A percentile compares a stretch with the other conserved stretches of the same genome.
Conservation (phyloP, 2,113 vertebrate genomes). For the Acinonyx jubatus region DNA sequence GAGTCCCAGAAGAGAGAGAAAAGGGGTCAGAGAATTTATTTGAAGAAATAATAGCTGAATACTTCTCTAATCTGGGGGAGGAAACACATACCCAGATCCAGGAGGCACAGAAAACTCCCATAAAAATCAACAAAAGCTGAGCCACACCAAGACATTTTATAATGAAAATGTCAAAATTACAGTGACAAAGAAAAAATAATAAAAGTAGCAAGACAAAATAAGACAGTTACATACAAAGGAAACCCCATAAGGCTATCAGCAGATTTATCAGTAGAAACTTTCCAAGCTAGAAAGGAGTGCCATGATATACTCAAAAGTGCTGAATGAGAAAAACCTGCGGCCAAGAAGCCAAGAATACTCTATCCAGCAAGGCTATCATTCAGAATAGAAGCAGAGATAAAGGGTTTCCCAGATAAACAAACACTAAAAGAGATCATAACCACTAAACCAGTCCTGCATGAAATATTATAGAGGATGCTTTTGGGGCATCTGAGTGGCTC, state of each 20-base stretch:
- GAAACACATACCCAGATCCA: background rate
- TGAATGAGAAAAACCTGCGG: background rate
- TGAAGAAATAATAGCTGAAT: background rate
- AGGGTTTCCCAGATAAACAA: background rate
- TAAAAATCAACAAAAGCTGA: background rate
- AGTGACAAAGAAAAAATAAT: background rate
- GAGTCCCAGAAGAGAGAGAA: background rate
- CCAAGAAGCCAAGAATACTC: background rate
- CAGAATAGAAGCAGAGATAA: background rate
- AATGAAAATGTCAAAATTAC: background rate
- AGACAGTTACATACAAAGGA: background rate
- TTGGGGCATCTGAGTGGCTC: too few species aligned
- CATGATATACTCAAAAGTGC: background rate
- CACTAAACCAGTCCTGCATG: background rate
- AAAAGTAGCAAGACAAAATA: background rate
- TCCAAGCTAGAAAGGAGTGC: background rate
- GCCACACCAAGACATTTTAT: background rate
- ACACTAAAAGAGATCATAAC: background rate
- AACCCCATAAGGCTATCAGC: background rate
- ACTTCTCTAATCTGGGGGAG: background rate
- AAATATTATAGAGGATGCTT: background rate
- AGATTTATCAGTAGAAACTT: background rate
- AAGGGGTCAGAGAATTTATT: background rate
- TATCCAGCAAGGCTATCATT: background rate
- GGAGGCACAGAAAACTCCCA: background rate